Conservation (phyloP, 1,140 invertebrate species). For the Neuroterus valhalla region DNA sequence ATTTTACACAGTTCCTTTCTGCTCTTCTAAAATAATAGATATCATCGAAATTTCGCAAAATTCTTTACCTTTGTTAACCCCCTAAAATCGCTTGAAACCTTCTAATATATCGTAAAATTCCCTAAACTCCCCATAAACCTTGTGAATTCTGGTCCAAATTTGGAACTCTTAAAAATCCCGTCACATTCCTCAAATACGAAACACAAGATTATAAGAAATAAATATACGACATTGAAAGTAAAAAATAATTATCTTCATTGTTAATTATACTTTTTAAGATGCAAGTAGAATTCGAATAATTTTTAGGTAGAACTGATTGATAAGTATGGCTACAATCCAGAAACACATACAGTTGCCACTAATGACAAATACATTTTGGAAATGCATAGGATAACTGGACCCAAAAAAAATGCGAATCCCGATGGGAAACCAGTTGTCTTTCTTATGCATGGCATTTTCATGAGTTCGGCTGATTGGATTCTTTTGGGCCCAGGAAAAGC, state of each 20-base stretch:
- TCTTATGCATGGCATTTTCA: constrained; percentile 49
- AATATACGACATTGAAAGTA: background rate
- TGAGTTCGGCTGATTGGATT: constrained; percentile 45
- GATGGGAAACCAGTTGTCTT: constrained; percentile 37
- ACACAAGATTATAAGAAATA: background rate
- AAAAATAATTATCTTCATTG: no score
- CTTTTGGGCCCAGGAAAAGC: constrained; percentile 45
- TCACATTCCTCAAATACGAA: background rate
- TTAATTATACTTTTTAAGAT: background rate
- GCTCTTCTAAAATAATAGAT: no score
- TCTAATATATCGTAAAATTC: no score
- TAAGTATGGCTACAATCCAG: constrained; percentile 75
- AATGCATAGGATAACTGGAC: constrained; percentile 58
- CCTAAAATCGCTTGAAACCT: no score
- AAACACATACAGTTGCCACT: constrained; percentile 74
- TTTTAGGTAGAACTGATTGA: constrained; percentile 76
- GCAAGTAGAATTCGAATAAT: background rate
- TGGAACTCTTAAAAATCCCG: no score
- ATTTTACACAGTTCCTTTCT: no score
- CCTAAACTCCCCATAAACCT: no score
- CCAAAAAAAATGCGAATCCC: constrained; percentile 24
- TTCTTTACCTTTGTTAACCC: no score
- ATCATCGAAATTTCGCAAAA: no score
- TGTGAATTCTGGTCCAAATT: no score
- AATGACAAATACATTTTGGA: constrained; percentile 70